These are phyloP conservation scores for Pentalonia nigronervosa DNA, from an alignment of 1,140 invertebrate genomes.

Conservation along the genomic window DNA sequence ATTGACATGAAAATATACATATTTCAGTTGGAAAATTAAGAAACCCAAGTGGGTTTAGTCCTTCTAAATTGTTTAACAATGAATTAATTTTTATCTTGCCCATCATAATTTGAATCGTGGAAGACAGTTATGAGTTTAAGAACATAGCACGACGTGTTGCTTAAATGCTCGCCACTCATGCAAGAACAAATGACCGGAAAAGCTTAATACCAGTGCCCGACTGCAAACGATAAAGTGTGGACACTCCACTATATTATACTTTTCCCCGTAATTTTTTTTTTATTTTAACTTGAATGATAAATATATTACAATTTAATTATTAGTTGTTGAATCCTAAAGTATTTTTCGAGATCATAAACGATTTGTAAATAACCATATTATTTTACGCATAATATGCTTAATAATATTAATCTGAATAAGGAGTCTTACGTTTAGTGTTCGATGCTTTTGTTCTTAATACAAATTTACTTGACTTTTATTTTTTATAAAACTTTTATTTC, in stretches of 20 bases:
- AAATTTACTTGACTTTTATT: background rate
- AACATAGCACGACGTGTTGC: background rate
- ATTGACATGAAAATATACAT: background rate
- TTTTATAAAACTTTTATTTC: background rate
- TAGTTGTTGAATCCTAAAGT: background rate
- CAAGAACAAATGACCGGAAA: background rate
- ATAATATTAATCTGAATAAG: background rate
- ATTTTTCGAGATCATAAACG: conserved; percentile 6
- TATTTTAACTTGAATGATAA: background rate
- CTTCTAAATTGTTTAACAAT: background rate
- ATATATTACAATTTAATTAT: background rate
- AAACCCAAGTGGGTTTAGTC: background rate
- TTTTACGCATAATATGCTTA: background rate
- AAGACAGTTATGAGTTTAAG: background rate
- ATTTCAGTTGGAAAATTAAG: background rate
- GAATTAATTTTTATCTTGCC: background rate
- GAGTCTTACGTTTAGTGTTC: background rate
- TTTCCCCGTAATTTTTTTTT: background rate
- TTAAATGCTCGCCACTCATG: background rate
- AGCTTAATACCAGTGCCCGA: background rate
- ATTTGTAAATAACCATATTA: background rate
- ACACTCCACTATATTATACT: background rate
- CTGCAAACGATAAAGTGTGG: background rate
- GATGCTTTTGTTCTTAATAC: background rate
- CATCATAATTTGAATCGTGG: too few species aligned